Evolutionary conservation across 2,797 vertebrate genomes (phyloP).

Genomic region (Rhyacichthys aspro): DNA sequence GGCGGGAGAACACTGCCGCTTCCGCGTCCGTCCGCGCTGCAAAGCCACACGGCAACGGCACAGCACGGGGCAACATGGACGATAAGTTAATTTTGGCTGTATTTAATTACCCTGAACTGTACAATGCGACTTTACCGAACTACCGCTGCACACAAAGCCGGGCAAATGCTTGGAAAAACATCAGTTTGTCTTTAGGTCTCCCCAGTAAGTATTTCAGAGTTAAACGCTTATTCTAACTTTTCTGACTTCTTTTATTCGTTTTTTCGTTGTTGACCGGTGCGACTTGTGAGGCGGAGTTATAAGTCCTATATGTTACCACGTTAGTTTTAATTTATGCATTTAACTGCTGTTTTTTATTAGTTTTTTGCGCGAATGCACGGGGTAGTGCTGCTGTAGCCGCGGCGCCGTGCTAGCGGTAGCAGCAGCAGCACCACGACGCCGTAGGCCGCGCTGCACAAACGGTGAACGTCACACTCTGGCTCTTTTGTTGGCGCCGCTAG

Average conservation of each 20-base stretch:
- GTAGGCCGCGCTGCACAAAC: conserved; percentile 58
- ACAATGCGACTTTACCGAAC: conserved; percentile 71
- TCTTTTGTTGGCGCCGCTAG: conserved; percentile 18
- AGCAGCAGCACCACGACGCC: conserved; percentile 32
- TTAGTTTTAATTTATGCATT: fast-evolving
- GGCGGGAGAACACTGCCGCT: conserved; percentile 75
- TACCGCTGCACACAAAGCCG: conserved; percentile 77
- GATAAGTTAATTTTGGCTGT: conserved; percentile 78
- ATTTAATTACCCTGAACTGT: conserved; percentile 74
- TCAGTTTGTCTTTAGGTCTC: conserved; percentile 61
- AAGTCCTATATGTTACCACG: fast-evolving
- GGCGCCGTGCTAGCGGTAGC: conserved; percentile 71
- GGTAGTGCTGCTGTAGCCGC: conserved; percentile 29
- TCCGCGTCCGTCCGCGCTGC: conserved; percentile 62
- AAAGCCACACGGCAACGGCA: conserved; percentile 42
- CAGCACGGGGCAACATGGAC: conserved; percentile 71
- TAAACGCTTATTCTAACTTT: conserved; percentile 60
- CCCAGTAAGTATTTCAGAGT: conserved; percentile 69
- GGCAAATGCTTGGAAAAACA: conserved; percentile 69
- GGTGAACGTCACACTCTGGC: conserved; percentile 15
- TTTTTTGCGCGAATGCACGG: conserved; percentile 9
- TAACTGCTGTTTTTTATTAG: not conserved
- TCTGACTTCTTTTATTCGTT: conserved; percentile 33
- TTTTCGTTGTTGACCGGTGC: not conserved
- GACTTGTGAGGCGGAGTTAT: not conserved